phyloP scores from a whole-genome alignment of 2,888 invertebrate species.

The Coecobrya sp. region DNA sequence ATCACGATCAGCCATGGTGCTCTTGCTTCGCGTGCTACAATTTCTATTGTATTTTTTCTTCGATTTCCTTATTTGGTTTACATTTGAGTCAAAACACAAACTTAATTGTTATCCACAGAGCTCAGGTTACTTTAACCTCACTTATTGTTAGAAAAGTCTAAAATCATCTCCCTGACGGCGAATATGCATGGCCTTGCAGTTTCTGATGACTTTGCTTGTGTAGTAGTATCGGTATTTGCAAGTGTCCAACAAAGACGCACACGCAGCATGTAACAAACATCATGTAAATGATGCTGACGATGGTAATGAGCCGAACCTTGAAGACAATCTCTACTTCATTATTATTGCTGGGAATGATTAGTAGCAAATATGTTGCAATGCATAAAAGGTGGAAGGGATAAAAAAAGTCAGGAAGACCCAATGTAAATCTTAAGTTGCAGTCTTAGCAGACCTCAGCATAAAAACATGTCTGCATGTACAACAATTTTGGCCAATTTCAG shows the following conservation, averaged over 20 bases:
- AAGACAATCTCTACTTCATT: slow-evolving; percentile 6
- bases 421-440: too few relatives aligned
- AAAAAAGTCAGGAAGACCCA: background rate
- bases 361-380: background rate
- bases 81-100: too few relatives aligned
- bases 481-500: too few relatives aligned
- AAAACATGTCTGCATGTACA: background rate
- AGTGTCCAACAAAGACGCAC: background rate
- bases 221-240: background rate
- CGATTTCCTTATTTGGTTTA: background rate
- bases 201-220: background rate
- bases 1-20: slow-evolving; percentile 78
- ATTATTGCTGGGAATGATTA: background rate
- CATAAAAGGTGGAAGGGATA: background rate
- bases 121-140: too few relatives aligned
- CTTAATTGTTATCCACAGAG: too few relatives aligned
- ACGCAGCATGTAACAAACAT: background rate
- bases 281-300: background rate
- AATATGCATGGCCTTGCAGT: slow-evolving; percentile 9
- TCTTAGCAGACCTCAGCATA: too few relatives aligned
- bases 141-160: too few relatives aligned
- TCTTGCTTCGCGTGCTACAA: background rate
- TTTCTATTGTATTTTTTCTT: background rate
- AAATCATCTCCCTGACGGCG: background rate
- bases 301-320: slow-evolving; percentile 36